Conservation (phyloP, 2,113 vertebrate genomes). For the Crotophaga sulcirostris region DNA sequence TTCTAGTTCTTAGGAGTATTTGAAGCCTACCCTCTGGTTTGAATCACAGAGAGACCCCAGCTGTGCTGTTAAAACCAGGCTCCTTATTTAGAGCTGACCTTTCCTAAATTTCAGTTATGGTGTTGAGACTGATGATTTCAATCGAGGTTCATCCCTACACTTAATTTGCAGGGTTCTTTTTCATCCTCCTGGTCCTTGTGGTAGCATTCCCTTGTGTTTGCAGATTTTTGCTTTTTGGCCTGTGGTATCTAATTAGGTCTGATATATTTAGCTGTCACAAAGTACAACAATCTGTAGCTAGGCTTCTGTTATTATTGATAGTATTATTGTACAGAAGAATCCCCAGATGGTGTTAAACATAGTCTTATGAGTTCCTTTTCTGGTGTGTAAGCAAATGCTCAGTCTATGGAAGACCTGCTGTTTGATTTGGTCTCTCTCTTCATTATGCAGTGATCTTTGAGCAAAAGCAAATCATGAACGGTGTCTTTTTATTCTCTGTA, state of each 20-base stretch:
- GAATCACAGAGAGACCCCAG: constrained; percentile 33
- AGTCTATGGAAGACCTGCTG: constrained; percentile 27
- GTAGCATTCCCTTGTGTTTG: not conserved
- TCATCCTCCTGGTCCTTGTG: not conserved
- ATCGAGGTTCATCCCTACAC: not conserved
- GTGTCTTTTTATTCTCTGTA: not conserved
- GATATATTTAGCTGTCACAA: constrained; percentile 58
- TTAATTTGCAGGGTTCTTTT: constrained; percentile 2
- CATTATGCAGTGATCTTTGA: not conserved
- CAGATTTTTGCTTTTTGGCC: constrained; percentile 51
- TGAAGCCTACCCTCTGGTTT: not conserved
- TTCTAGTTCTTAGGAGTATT: not conserved
- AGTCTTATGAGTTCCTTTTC: constrained; percentile 44
- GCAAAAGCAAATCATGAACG: not conserved
- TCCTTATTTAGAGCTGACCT: constrained; percentile 43
- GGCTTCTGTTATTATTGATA: constrained; percentile 61
- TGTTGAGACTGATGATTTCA: constrained; percentile 13
- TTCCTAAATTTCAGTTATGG: constrained; percentile 19
- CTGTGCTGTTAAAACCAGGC: constrained; percentile 13
- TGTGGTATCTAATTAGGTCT: constrained; percentile 53
- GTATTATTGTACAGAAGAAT: constrained; percentile 39
- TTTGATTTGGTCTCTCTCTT: constrained; percentile 35
- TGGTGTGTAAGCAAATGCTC: constrained; percentile 54
- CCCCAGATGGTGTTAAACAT: constrained; percentile 61
- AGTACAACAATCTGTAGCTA: constrained; percentile 58